Evolutionary conservation across 2,797 vertebrate species (phyloP), one percentile per base, ranked within the genome.

Genomic region (Phataginus tricuspis): DNA sequence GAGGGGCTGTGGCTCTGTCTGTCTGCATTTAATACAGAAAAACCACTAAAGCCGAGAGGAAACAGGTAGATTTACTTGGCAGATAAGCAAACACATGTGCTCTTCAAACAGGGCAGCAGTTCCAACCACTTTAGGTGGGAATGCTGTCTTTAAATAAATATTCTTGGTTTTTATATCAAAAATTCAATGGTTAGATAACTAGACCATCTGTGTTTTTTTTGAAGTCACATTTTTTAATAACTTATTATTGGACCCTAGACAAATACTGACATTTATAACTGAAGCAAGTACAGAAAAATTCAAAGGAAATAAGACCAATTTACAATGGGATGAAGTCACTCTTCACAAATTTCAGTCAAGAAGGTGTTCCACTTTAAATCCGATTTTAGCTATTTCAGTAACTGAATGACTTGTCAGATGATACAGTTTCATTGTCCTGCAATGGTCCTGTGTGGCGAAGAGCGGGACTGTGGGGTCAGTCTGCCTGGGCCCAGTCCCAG

Each of bases 211-310:
- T 53, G 71, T 53, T 74, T 96, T 82, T 91, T 96, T 82, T 89
- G 37, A 94, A 84, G 66, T 88, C 79, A 53, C 13, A 49, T 84
- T 96, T 84, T 57, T 96, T 69, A 95, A 64, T 91, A 91, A 91
- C 13, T 25, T 85, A 78, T 92, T 83, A 75, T 57, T 51, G 34
- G 49, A 34, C 34, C 27, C 34, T 85, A 61, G 53, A 63, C 91
- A 94, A 95, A 92, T 63, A 75, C 16, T 42, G 53, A 9, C 7
- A 66, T 87, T 95, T 92, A 75, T 93, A 87, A 94, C 8, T 78
- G 45, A 90, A 80, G 45, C 79, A 64, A 78, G 31, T 59, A 6
- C 19, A 92, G n/a, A 94, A 84, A 72, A 80, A 21, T 75, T 90
- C 45, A 74, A 91, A 88, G 53, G 27, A 89, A 92, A 39, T 51